Base-by-base conservation (phyloP, 2,888 invertebrate genomes). In the Apoda limacodes region DNA sequence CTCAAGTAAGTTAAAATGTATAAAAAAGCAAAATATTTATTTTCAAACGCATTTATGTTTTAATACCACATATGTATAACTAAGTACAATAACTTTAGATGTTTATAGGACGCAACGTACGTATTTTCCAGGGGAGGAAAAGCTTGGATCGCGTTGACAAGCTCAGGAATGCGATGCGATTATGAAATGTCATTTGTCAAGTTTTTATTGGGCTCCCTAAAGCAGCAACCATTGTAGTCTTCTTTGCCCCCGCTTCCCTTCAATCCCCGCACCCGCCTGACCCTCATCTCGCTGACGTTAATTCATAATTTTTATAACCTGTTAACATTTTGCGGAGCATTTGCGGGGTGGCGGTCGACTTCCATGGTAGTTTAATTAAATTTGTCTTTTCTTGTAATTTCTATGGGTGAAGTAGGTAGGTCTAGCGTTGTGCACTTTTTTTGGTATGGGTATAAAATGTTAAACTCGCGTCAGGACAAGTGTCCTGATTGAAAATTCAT, bases 111-210 rank as follows among this genome's bases (percentile, higher is more conserved):
- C 44, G 51, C 45, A 48, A 50, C 48, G 48, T 47, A 65, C 55
- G 67, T 60, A 64, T 67, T 68, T 63, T 60, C 48, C 43, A 41
- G 46, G 63, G 63, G 60, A 58, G 62, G 60, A 58, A 60, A 62
- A 66, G 63, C 63, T 55, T 52, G 56, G 59, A 54, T 59, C 50
- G 54, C 60, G 52, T 54, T 70, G 72, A 74, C 69, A 65, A 63
- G 55, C 58, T 57, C 50, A 45, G 78, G 80, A 75, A 80, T 80
- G 76, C 70, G 62, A 53, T 55, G 62, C 67, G 72, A 78, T 78
- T 78, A 80, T 78, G 78, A 72, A 74, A 71, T 68, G 65, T 76
- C 75, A 80, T 80, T 81, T 80, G 78, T 80, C 80, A 80, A 80
- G 75, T 80, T 80, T 81, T 80, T 81, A 80, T 80, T 78, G 71